phyloP scores from a whole-genome alignment of 2,888 invertebrate genomes.

The Helicoverpa assulta region DNA sequence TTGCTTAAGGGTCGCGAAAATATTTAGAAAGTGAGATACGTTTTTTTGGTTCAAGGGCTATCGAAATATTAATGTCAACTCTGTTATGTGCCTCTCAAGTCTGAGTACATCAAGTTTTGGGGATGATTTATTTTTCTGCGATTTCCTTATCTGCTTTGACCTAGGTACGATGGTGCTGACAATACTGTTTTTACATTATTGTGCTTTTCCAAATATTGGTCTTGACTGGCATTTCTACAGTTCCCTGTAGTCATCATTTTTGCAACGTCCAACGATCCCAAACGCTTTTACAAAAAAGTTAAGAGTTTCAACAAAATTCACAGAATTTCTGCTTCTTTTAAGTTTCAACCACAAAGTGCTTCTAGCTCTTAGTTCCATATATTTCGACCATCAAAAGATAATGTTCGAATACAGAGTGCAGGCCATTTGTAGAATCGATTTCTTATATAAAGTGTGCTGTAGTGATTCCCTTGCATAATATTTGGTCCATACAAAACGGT shows the following conservation, averaged over 20 bases:
- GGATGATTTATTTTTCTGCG: not conserved
- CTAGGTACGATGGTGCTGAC: too few relatives aligned
- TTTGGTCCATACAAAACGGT: constrained; percentile 63
- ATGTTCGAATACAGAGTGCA: constrained; percentile 47
- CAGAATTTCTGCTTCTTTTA: constrained; percentile 6
- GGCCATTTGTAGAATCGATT: constrained; percentile 61
- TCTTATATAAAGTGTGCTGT: constrained; percentile 62
- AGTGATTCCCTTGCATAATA: constrained; percentile 71
- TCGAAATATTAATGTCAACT: constrained; percentile 8
- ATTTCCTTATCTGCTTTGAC: too few relatives aligned
- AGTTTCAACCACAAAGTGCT: constrained; percentile 31
- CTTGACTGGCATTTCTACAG: not conserved
- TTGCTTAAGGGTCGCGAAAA: constrained; percentile 8
- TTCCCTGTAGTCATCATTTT: not conserved
- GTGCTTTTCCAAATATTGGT: too few relatives aligned
- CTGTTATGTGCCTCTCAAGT: not conserved
- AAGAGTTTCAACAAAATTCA: constrained; percentile 11
- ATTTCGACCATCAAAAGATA: constrained; percentile 43
- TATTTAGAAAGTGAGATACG: constrained; percentile 4
- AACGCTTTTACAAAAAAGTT: not conserved
- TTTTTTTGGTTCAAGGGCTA: constrained; percentile 2
- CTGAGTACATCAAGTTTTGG: not conserved
- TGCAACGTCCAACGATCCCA: not conserved
- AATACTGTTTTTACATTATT: not conserved
- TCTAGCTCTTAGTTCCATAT: constrained; percentile 27